These are phyloP conservation scores for Patella ulyssiponensis DNA, from an alignment of 2,888 invertebrate genomes.

Conservation along the genomic window DNA sequence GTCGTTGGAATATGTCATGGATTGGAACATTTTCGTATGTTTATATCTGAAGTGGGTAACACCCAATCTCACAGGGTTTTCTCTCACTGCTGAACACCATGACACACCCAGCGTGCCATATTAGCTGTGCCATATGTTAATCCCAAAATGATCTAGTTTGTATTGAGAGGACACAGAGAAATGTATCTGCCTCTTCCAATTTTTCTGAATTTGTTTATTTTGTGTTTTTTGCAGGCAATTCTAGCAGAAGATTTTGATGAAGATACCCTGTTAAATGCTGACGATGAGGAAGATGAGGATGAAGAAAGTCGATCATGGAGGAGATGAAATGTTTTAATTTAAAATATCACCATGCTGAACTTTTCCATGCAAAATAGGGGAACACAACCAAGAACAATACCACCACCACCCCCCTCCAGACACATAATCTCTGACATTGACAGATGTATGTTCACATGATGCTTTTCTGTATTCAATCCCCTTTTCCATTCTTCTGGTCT, in stretches of 20 bases:
- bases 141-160: no score
- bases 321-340: conserved; percentile 73
- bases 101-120: no score
- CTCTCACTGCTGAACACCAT: no score
- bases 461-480: conserved; percentile 4
- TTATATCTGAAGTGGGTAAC: no score
- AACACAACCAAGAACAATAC: not conserved
- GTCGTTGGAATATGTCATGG: no score
- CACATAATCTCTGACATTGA: not conserved
- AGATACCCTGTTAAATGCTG: conserved; percentile 83
- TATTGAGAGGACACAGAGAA: no score
- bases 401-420: not conserved
- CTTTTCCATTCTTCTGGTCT: conserved; percentile 12
- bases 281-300: conserved; percentile 89
- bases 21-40: no score
- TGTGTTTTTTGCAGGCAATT: conserved; percentile 19
- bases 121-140: no score
- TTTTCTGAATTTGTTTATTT: not conserved
- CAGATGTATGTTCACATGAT: not conserved
- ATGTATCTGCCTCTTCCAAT: not conserved
- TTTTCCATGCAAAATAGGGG: not conserved
- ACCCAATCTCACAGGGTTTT: no score
- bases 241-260: conserved; percentile 72
- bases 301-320: conserved; percentile 91
- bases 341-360: not conserved